Evolutionary conservation across 2,797 vertebrate genomes (phyloP), one percentile per base, ranked within the genome.

Genomic region (Echiichthys vipera): DNA sequence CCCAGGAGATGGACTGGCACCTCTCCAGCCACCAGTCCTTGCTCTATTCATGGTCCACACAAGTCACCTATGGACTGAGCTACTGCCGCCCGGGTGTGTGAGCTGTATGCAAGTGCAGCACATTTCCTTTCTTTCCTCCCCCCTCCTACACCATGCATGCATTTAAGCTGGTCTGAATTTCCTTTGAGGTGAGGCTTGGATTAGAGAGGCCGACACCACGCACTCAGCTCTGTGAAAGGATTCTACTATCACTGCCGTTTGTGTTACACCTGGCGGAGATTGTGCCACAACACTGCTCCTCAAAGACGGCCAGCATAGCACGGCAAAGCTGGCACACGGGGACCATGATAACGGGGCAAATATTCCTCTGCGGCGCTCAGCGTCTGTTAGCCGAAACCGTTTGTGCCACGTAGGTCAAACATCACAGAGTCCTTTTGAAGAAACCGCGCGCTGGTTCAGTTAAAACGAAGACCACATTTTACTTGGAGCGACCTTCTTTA

Each of bases 241-340:
- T 91, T 90, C 85, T 67, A 87, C 90, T 89, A 91, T 89, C 78
- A 55, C 83, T 54, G 71, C 78, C 42, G 69, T 78, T 78, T 85
- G 80, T 77, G 68, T 76, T 74, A 66, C 84, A 82, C 62, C 85
- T 82, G 75, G 37, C 71, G 59, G 61, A 83, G 81, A 85, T 69
- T 36, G 72, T 74, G 58, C 69, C 77, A 72, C 66, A 86, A 87
- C 81, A 80, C 80, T 76, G 80, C 77, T 61, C 59, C 72, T 73
- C 57, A 80, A 77, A 76, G 75, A 81, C 36, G 67, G 47, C 59
- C 70, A 20, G 18, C 65, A 78, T 65, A 68, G 65, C 67, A 76
- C 40, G 57, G 84, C 74, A 77, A 76, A 77, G 77, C 70, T 40
- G 22, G 46, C 63, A 13, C 69, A 59, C 47, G 30, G 30, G 40